phyloP scores from a whole-genome alignment of 2,113 vertebrate species.

The Talpa occidentalis region DNA sequence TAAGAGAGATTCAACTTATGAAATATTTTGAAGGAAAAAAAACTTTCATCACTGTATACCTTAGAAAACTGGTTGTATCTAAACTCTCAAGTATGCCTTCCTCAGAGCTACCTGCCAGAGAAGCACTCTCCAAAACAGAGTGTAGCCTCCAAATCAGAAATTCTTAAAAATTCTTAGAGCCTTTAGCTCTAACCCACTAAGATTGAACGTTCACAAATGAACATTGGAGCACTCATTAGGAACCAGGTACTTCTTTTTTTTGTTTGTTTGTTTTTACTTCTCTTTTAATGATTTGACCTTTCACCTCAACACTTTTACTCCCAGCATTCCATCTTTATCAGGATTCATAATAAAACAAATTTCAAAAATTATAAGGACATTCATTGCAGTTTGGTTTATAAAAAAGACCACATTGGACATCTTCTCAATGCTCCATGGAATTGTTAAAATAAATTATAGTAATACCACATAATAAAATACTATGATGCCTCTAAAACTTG shows the following conservation, averaged over 20 bases:
- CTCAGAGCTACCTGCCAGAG: background rate
- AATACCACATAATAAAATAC: background rate
- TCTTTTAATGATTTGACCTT: background rate
- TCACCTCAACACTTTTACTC: background rate
- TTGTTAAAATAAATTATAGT: conserved; percentile 9
- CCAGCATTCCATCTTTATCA: background rate
- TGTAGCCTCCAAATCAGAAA: background rate
- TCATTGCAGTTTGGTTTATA: background rate
- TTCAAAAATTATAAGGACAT: background rate
- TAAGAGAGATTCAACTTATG: conserved; percentile 1
- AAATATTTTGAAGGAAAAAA: background rate
- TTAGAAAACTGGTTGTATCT: conserved; percentile 33
- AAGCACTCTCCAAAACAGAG: background rate
- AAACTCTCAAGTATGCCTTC: background rate
- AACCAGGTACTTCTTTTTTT: too few relatives aligned
- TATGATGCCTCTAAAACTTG: background rate
- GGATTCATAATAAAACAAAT: background rate
- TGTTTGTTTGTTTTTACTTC: background rate
- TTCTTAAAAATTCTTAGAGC: background rate
- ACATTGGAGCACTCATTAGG: background rate
- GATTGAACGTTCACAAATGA: background rate
- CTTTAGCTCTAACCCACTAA: background rate
- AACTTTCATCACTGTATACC: background rate
- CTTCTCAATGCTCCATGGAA: background rate
- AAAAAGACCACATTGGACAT: background rate